A percentile compares a stretch with the other conserved stretches of the same genome.
These are phyloP conservation scores for Parapristionchus giblindavisi DNA, from an alignment of 2,888 invertebrate genomes.

Conservation along the genomic window DNA sequence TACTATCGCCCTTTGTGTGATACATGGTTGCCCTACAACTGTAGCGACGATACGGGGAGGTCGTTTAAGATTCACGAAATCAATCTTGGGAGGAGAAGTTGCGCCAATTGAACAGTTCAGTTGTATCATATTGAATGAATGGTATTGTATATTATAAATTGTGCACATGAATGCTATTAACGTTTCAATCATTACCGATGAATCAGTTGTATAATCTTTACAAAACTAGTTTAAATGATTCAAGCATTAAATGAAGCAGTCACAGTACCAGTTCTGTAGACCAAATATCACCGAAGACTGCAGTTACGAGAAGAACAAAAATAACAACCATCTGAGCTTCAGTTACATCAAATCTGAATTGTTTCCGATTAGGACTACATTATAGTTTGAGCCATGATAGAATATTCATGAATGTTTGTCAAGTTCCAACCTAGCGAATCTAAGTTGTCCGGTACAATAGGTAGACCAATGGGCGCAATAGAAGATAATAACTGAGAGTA, in stretches of 20 bases:
- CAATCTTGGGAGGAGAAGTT: no score
- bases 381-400: neutral
- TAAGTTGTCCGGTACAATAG: slow-evolving; percentile 85
- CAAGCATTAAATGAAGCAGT: neutral
- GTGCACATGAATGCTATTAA: neutral
- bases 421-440: slow-evolving; percentile 71
- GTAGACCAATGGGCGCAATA: slow-evolving; percentile 99
- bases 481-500: slow-evolving; percentile 92
- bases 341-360: slow-evolving; percentile 85
- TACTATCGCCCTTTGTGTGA: no score
- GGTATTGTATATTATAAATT: neutral
- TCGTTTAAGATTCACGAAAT: no score
- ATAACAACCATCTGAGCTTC: slow-evolving; percentile 97
- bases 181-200: neutral
- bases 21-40: no score
- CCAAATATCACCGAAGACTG: slow-evolving; percentile 90
- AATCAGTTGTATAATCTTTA: neutral
- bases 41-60: no score
- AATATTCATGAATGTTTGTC: neutral
- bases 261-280: slow-evolving; percentile 71
- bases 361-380: neutral
- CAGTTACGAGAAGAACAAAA: slow-evolving; percentile 84
- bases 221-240: neutral
- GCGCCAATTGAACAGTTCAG: no score
- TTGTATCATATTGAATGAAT: no score